Base-by-base conservation (phyloP, 2,888 invertebrate genomes). In the Parthenolecanium corni region DNA sequence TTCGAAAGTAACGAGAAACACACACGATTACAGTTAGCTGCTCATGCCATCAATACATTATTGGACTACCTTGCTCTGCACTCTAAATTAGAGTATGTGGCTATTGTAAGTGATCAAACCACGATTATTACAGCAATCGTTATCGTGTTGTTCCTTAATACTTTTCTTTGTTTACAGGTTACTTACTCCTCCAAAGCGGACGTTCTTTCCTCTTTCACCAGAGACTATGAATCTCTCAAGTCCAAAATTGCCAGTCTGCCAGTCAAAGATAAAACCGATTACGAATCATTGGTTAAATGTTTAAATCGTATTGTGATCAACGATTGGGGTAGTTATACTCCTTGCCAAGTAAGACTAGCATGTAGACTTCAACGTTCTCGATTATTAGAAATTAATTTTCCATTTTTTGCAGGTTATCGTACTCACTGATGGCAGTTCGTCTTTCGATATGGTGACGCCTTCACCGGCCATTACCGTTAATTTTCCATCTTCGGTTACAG, bases 291-390 rank as follows among this genome's bases (percentile, higher is more conserved):
- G 52, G 76, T 95, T 2, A 81, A 83, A 69, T 89, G 87, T 20
- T 83, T 89, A 1, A 86, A 84, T 70, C 83, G 83, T 69, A 77
- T 90, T 56, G 81, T 94, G 38, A 78, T 87, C 38, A 83, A 84
- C 61, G 90, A 92, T 72, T 96, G 95, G 95, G 93, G 93, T 4
- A 84, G 83, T 65, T 84, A 87, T 67, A 88, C 86, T 53, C 83
- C 86, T 9, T 86, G 89, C 69, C 93, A 95, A 76, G 82, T 85
- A 71, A 69, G 31, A n/a, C n/a, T n/a, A n/a, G n/a, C n/a, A n/a
- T n/a, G n/a, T n/a, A n/a, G n/a, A n/a, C n/a, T n/a, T n/a, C n/a
- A n/a, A n/a, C n/a, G n/a, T 64, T 68, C n/a, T 24, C 25, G 24
- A 53, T 11, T 52, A 51, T 4, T 51, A 23, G 24, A 51, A 20